Evolutionary conservation across 2,113 vertebrate genomes (phyloP).

Genomic region (Potamarius usumacintae): DNA sequence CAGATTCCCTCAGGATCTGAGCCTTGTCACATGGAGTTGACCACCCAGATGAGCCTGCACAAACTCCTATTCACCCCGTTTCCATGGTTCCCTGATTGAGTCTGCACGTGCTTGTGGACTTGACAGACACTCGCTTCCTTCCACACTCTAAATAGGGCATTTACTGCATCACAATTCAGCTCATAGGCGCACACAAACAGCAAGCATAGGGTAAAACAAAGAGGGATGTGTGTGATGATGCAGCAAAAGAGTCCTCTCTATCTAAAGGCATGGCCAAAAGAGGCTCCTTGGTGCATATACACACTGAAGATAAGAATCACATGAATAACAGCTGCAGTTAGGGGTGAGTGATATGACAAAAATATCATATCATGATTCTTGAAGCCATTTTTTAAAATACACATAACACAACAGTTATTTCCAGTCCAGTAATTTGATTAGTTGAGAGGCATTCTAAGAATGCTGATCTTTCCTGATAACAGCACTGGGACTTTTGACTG

Average conservation of each 20-base stretch:
- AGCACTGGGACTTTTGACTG: too few relatives aligned
- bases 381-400: not conserved
- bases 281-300: not conserved
- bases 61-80: slow-evolving; percentile 51
- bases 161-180: slow-evolving; percentile 40
- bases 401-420: not conserved
- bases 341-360: not conserved
- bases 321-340: not conserved
- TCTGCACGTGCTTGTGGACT: slow-evolving; percentile 60
- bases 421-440: too few relatives aligned
- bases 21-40: not conserved
- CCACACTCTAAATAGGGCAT: slow-evolving; percentile 57
- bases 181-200: slow-evolving; percentile 30
- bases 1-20: not conserved
- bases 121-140: slow-evolving; percentile 62
- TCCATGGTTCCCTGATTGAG: slow-evolving; percentile 65
- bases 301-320: not conserved
- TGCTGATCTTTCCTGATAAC: too few relatives aligned
- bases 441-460: too few relatives aligned
- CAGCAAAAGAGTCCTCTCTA: slow-evolving; percentile 23
- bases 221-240: slow-evolving; percentile 29
- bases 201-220: slow-evolving; percentile 29
- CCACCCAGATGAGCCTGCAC: slow-evolving; percentile 35
- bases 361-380: not conserved
- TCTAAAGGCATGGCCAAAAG: not conserved